Evolutionary conservation across 2,113 vertebrate species (phyloP), one percentile per base, ranked within the genome.

Genomic region (Daphoenositta chrysoptera): DNA sequence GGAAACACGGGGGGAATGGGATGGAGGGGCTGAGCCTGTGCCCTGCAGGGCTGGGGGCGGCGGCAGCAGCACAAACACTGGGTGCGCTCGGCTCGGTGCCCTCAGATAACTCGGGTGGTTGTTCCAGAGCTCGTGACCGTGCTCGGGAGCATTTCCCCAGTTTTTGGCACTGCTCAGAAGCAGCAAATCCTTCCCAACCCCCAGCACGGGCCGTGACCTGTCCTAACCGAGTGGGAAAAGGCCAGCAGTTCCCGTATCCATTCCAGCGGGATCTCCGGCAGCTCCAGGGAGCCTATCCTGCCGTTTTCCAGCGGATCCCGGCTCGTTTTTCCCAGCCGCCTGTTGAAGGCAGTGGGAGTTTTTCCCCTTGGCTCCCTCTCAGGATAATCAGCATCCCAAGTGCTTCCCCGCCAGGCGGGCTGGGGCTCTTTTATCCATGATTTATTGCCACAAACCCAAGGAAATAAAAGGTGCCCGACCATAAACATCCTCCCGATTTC

Each of bases 241-340:
- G 64, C n/a, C 72, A 30, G 47, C 20, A 19, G 69, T 22, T 13
- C 16, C 54, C 10, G 1, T 0, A 0, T 11, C 37, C 1, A 1
- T 45, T 4, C 3, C 11, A 39, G 30, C 1, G 2, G 7, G 42
- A 2, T 7, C 9, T 14, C 50, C 2, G 1, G 51, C 1, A 15
- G 90, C 84, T 80, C 42, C 15, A 0, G 7, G 5, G 30, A 83
- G 77, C 51, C 56, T 53, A 77, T 47, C 57, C 53, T 5, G 64
- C 30, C 23, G 4, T 12, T 51, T 76, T 51, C 40, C 37, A 42
- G 87, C 63, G 5, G 8, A 71, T 63, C 63, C 17, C 21, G 0
- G 79, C 75, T 58, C 13, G 33, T 20, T 81, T 72, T 39, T 19
- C 21, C 82, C 91, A 11, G 35, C 70, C 1, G 31, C 93, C 76